These are phyloP conservation scores for Euphysa ruthae DNA, from an alignment of 30 jellyfish, hydroid and myxozoan genomes.

Conservation along the genomic window DNA sequence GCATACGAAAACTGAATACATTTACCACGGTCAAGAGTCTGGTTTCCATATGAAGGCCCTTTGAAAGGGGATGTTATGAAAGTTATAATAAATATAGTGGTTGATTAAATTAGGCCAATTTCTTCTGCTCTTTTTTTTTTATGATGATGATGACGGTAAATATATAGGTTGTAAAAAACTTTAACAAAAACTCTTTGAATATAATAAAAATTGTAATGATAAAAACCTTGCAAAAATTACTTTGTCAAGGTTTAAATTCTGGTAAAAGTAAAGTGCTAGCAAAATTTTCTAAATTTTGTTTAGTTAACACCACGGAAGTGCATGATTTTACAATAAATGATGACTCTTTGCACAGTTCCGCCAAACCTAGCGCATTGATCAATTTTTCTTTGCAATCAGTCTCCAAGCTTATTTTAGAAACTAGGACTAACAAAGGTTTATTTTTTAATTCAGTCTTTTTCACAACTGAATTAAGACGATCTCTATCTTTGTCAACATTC, in stretches of 20 bases:
- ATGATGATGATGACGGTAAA: too few species aligned
- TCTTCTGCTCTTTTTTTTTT: too few species aligned
- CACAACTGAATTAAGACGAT: neutral
- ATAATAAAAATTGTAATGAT: too few species aligned
- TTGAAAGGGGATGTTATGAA: too few species aligned
- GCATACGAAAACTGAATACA: too few species aligned
- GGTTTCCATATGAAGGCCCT: too few species aligned
- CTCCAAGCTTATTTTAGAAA: neutral
- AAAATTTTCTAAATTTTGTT: neutral
- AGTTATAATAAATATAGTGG: too few species aligned
- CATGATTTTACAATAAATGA: neutral
- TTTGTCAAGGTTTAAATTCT: neutral
- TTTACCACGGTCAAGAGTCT: too few species aligned
- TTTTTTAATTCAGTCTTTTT: neutral
- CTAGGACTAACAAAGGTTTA: constrained; percentile 15
- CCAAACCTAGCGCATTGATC: neutral
- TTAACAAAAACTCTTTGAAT: too few species aligned
- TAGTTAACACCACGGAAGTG: neutral
- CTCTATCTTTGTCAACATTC: neutral
- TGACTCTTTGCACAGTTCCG: neutral
- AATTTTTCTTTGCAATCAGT: neutral
- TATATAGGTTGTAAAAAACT: too few species aligned
- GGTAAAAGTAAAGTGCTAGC: neutral
- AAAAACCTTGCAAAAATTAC: neutral
- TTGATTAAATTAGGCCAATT: too few species aligned